A percentile compares a stretch with the other conserved stretches of the same genome.
Conservation (phyloP, 1,140 invertebrate species). For the Drosophila nasuta region DNA sequence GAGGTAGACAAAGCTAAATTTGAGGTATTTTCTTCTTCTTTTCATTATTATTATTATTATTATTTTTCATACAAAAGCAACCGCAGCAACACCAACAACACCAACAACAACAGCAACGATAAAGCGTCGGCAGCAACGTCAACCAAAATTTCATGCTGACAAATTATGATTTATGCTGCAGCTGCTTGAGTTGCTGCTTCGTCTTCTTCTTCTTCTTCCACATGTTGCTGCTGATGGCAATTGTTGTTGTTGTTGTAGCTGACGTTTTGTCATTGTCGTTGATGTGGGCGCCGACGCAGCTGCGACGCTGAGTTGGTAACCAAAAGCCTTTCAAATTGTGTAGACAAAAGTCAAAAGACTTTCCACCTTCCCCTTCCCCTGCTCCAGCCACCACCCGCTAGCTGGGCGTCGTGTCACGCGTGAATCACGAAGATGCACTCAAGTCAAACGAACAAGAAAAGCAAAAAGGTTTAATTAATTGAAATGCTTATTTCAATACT, state of each 20-base stretch:
- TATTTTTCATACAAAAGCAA: slow-evolving; percentile 28
- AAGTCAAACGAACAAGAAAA: background rate
- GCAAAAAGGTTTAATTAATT: slow-evolving; percentile 23
- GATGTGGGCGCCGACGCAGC: slow-evolving; percentile 27
- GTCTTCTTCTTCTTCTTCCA: slow-evolving; percentile 17
- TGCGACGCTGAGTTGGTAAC: background rate
- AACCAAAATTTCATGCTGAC: slow-evolving; percentile 53
- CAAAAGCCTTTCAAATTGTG: slow-evolving; percentile 7
- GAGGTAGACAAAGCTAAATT: slow-evolving; percentile 19
- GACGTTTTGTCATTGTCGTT: slow-evolving; percentile 47
- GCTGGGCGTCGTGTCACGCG: slow-evolving; percentile 37
- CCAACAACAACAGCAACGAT: slow-evolving; percentile 18
- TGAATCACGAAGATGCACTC: slow-evolving; percentile 29
- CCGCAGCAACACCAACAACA: slow-evolving; percentile 20
- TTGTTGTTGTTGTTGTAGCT: slow-evolving; percentile 38
- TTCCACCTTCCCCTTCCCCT: too few relatives aligned
- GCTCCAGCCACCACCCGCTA: too few relatives aligned
- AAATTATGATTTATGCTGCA: slow-evolving; percentile 79
- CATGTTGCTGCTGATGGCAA: slow-evolving; percentile 19
- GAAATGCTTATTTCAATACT: slow-evolving; percentile 1
- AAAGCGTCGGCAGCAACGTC: slow-evolving; percentile 38
- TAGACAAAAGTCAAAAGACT: too few relatives aligned
- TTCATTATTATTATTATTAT: slow-evolving; percentile 10
- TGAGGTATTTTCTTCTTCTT: slow-evolving; percentile 20
- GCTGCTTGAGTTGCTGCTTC: slow-evolving; percentile 53